These are phyloP conservation scores for Muscicapa striata DNA, from an alignment of 2,797 vertebrate species.

Conservation along the genomic window DNA sequence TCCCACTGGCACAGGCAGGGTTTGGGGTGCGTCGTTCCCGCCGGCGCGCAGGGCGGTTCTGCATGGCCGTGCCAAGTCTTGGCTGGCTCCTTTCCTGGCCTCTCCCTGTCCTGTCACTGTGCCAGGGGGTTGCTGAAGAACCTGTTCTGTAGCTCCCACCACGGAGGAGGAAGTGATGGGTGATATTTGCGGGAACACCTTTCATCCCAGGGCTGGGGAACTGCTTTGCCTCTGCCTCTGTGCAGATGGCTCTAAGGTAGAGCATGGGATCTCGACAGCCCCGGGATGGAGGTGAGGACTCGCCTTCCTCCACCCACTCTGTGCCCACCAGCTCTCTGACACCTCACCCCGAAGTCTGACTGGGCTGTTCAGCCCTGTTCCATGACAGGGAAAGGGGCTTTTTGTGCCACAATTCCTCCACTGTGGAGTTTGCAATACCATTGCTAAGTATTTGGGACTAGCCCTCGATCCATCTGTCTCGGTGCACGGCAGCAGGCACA, in stretches of 20 bases:
- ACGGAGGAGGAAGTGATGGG: not conserved
- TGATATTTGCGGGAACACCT: not conserved
- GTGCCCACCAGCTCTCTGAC: not conserved
- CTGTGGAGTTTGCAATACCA: not conserved
- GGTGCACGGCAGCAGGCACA: not conserved
- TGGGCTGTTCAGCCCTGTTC: not conserved
- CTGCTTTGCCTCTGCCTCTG: not conserved
- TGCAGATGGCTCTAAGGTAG: not conserved
- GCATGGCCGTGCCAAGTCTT: not conserved
- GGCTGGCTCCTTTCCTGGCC: not conserved
- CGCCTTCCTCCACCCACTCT: not conserved
- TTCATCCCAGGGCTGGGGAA: not conserved
- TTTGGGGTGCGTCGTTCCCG: not conserved
- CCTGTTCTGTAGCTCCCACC: conserved; percentile 28
- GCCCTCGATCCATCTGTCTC: not conserved
- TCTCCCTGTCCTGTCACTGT: not conserved
- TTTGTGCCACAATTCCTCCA: not conserved
- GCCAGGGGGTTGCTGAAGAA: conserved; percentile 30
- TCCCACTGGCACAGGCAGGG: fast-evolving
- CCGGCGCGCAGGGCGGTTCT: fast-evolving
- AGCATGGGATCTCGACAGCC: fast-evolving
- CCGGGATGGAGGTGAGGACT: not conserved
- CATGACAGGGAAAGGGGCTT: fast-evolving
- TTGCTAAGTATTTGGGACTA: not conserved
- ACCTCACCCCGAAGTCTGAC: not conserved